Evolutionary conservation across 2,797 vertebrate genomes (phyloP), one percentile per base, ranked within the genome.

Genomic region (Antrozous pallidus): DNA sequence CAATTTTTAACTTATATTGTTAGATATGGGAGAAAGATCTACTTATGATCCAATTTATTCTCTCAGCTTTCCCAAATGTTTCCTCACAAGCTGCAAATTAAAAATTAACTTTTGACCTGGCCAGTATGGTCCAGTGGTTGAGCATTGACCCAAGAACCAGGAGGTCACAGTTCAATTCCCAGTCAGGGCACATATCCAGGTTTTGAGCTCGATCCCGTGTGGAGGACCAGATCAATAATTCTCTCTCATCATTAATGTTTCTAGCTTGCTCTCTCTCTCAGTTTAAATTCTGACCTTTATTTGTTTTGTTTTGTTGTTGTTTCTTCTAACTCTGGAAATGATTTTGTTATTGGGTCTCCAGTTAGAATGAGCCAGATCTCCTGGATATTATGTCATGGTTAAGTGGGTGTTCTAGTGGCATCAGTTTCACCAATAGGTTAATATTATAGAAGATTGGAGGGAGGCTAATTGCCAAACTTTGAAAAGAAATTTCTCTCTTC

Each of bases 1-100:
- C 24, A 69, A 51, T 74, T 93, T 96, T 88, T 18, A 74, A 94
- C 85, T 92, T 90, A 88, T 77, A 87, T n/a, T 94, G n/a, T 88
- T 88, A 90, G 42, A 85, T 91, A 81, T 13, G 24, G n/a, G 24
- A 93, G 31, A 33, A 91, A 94, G 82, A 85, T 70, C 87, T 95
- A 95, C 70, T 85, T 93, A 89, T 80, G 49, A 75, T 20, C 36
- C 16, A 90, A 92, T 90, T 88, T 70, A 82, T 93, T 80, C 67
- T 81, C 89, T 36, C 9, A 89, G 71, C 33, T 93, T 94, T 92
- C 71, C 38, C 56, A 92, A 73, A 93, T 90, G 67, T 91, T 94
- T 81, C 31, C 36, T 71, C n/a, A 86, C 63, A 94, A 82, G 82
- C 33, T 90, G 56, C 6, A 80, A 63, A 83, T 91, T 92, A 93